Conservation (phyloP, 2,113 vertebrate species). For the Maccullochella peelii region DNA sequence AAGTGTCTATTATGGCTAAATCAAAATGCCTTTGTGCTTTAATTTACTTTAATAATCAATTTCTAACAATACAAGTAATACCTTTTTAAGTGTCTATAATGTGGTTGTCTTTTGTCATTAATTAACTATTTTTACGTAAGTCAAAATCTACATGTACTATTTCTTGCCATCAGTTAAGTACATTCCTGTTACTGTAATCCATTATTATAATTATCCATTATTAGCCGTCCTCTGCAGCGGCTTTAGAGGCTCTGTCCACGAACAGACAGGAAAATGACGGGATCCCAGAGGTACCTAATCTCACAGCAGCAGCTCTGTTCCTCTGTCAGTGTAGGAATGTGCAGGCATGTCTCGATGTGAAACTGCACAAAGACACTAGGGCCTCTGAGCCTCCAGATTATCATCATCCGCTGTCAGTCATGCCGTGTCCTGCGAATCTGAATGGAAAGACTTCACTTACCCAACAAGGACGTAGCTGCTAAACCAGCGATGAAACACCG, state of each 20-base stretch:
- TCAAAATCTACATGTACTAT: neutral
- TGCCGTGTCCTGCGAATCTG: neutral
- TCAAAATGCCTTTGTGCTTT: neutral
- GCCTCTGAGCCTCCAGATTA: slow-evolving; percentile 32
- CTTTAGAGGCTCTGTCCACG: neutral
- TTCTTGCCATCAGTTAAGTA: neutral
- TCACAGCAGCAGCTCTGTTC: slow-evolving; percentile 43
- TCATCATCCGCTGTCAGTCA: slow-evolving; percentile 49
- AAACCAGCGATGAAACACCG: neutral
- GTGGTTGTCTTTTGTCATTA: neutral
- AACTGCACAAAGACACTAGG: slow-evolving; percentile 30
- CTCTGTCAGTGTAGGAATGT: slow-evolving; percentile 59
- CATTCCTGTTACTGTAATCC: slow-evolving; percentile 3
- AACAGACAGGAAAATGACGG: slow-evolving; percentile 8
- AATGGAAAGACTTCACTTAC: slow-evolving; percentile 10
- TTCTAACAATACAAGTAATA: neutral
- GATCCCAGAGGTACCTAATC: slow-evolving; percentile 36
- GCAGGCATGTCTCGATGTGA: slow-evolving; percentile 50
- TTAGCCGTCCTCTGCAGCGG: neutral
- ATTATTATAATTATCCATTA: slow-evolving; percentile 2
- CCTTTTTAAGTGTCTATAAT: neutral
- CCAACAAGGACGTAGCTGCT: neutral
- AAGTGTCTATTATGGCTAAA: neutral
- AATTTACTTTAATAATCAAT: neutral
- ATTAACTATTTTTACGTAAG: neutral